Evolutionary conservation across 2,888 invertebrate species (phyloP).

Genomic region (Coelopa pilipes): DNA sequence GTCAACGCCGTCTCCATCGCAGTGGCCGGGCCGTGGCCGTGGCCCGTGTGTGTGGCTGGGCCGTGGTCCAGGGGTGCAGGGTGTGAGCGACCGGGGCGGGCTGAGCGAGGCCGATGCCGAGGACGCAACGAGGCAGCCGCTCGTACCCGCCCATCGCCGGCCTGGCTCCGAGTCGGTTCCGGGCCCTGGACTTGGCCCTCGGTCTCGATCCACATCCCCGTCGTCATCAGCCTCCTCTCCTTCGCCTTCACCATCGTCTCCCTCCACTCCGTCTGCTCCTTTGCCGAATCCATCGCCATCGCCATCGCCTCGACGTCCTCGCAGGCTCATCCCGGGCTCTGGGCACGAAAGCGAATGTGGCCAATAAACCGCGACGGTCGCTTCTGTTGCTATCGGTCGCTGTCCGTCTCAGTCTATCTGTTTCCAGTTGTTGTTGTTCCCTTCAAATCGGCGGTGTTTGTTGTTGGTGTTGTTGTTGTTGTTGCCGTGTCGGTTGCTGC

Average conservation of each 20-base stretch:
- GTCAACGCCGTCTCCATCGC: too few relatives aligned
- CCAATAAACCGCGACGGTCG: slow-evolving; percentile 28
- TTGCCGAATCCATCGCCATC: too few relatives aligned
- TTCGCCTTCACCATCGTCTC: neutral
- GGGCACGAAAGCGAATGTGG: slow-evolving; percentile 61
- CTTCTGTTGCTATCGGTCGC: slow-evolving; percentile 33
- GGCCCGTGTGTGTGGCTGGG: too few relatives aligned
- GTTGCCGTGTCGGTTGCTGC: slow-evolving; percentile 37
- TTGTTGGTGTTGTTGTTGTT: slow-evolving; percentile 36
- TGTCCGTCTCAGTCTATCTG: too few relatives aligned
- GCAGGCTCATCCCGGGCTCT: slow-evolving; percentile 28
- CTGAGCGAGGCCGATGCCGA: too few relatives aligned
- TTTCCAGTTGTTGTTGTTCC: slow-evolving; percentile 3
- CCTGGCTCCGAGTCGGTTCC: too few relatives aligned
- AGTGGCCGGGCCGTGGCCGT: slow-evolving; percentile 1
- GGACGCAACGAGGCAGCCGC: too few relatives aligned
- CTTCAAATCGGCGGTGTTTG: neutral
- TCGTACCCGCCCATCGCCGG: neutral
- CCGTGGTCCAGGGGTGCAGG: too few relatives aligned
- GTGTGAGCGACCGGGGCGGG: too few relatives aligned
- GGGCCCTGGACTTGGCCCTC: too few relatives aligned
- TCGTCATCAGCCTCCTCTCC: neutral
- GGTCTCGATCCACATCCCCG: too few relatives aligned
- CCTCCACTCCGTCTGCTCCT: too few relatives aligned
- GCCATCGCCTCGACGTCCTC: slow-evolving; percentile 27